Base-by-base conservation (phyloP, 2,797 vertebrate species). In the Arnoldichthys spilopterus region DNA sequence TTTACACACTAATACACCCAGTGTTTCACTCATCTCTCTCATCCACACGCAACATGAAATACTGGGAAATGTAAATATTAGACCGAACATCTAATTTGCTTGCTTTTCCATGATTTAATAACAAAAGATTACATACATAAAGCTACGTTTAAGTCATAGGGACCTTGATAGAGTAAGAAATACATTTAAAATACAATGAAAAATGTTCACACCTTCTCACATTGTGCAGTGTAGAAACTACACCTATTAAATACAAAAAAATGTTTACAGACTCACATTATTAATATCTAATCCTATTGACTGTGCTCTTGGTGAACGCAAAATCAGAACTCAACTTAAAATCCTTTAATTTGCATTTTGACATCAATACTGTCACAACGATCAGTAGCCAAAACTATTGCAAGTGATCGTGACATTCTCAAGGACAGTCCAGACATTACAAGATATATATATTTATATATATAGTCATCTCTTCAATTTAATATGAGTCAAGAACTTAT, bases 91-190 rank as follows among this genome's bases (percentile, higher is more conserved):
- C 24, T 28, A 72, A 72, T 18, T 34, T 22, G 68, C 32, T 74
- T 80, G 45, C 13, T 30, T 80, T 80, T 76, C 67, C 20, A 73
- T 76, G n/a, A 84, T 86, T 86, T 86, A 82, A 82, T 86, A 79
- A 84, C 67, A 85, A 86, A 86, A 86, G 77, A 54, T 54, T 83
- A 83, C 82, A 83, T 82, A 85, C 85, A 72, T 82, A 85, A 85
- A 85, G 81, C 85, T 72, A 85, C 72, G 32, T 58, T 74, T 68
- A 68, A 79, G 66, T 74, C 82, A 32, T 77, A 62, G 64, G 70
- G 72, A 86, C 68, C 73, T 80, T 80, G 58, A 81, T 43, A 78
- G 45, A 75, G 70, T 83, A 82, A 85, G 79, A 84, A 82, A 81
- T 74, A 84, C 85, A 80, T 80, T 82, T 76, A 82, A 82, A 81